Evolutionary conservation across 2,797 vertebrate genomes (phyloP), one percentile per base, ranked within the genome.

Genomic region (Somateria mollissima): DNA sequence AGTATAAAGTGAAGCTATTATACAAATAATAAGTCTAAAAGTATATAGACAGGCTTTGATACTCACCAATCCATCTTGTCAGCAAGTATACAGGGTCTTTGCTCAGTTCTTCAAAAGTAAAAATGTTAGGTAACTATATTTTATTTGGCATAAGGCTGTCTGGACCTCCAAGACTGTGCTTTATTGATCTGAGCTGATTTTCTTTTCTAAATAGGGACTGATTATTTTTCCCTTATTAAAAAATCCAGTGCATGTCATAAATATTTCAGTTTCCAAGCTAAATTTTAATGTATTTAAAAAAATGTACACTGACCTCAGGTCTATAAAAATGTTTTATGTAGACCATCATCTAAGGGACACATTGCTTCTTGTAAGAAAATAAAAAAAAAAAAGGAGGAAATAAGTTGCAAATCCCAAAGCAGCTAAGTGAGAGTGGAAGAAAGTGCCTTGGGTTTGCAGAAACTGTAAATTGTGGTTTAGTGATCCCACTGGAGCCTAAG

Each of bases 391-490:
- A 96, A 95, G 95, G 76, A 97, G 61, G 76, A 95, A 97, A 74
- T 97, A 97, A 97, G 92, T 97, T 98, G 95, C 94, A 97, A 98
- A 98, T 98, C 97, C 98, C 97, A 96, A 88, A 96, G 92, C 95
- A 97, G 95, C 93, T 94, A 95, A 96, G 95, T 95, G 89, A 97
- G 96, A 98, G 95, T 96, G 85, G 91, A 96, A 97, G 85, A 95
- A 96, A 94, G 90, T 93, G 92, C 92, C 91, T 49, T 96, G 41
- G 8, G 95, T 97, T 97, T 97, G 89, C 94, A 93, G 95, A 89
- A 97, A 94, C 96, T 96, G 94, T 98, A 97, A 98, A 98, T 97
- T 96, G 94, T 96, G 66, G 83, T 97, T 97, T 97, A 97, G 93
- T 94, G 97, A 96, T 97, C 97, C 96, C 95, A n/a, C 77, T 82